Evolutionary conservation across 2,113 vertebrate genomes (phyloP).

Genomic region (Carollia perspicillata): DNA sequence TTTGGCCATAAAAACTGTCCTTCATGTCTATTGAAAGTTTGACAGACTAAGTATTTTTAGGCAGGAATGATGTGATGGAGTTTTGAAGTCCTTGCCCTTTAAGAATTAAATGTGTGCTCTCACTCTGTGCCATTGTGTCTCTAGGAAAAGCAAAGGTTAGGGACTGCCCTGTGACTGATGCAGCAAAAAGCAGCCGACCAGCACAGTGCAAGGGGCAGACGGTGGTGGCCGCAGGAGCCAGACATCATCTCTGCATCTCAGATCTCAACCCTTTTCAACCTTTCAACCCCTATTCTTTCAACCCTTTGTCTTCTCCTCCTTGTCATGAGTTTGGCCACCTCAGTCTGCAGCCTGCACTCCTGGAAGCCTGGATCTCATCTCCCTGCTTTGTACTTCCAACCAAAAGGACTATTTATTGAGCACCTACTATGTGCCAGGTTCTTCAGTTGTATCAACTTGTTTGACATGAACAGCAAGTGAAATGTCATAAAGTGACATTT

Average conservation of each 20-base stretch:
- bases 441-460: neutral
- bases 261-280: no score
- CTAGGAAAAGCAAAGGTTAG: neutral
- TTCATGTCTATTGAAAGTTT: neutral
- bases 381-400: neutral
- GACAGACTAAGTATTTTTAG: neutral
- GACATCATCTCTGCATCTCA: neutral
- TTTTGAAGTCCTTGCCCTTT: neutral
- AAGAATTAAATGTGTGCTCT: neutral
- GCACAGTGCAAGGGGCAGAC: neutral
- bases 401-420: neutral
- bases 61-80: neutral
- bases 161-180: neutral
- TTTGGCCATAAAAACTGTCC: neutral
- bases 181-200: no score
- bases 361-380: neutral
- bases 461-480: neutral
- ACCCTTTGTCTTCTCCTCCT: no score
- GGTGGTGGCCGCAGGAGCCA: neutral
- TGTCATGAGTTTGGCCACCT: neutral
- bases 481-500: neutral
- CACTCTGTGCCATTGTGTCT: neutral
- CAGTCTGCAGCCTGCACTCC: neutral
- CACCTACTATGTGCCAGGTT: neutral
- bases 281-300: neutral